phyloP scores from a whole-genome alignment of 2,797 vertebrate species.

The Orestias chungarensis region DNA sequence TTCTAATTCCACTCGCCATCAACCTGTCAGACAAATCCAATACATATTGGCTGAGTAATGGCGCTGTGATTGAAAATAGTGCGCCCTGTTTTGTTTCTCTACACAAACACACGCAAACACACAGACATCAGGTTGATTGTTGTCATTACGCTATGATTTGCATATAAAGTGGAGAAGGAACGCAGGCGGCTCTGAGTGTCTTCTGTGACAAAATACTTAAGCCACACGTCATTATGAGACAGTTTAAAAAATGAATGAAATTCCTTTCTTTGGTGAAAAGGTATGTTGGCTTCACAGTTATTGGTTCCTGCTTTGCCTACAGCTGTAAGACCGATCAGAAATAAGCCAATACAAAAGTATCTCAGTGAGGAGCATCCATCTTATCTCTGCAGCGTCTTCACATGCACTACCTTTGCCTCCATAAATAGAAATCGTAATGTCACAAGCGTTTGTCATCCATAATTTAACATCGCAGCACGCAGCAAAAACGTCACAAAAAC shows the following conservation, averaged over 20 bases:
- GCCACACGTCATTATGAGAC: constrained; percentile 41
- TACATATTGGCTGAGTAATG: constrained; percentile 28
- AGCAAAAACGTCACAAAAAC: not conserved
- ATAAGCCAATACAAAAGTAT: not conserved
- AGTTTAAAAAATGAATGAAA: constrained; percentile 43
- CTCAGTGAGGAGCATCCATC: constrained; percentile 8
- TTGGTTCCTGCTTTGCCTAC: constrained; percentile 6
- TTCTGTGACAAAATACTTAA: constrained; percentile 56
- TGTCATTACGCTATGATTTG: constrained; percentile 66
- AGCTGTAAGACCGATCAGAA: not conserved
- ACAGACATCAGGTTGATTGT: constrained; percentile 57
- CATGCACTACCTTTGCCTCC: constrained; percentile 15
- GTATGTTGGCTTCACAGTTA: constrained; percentile 7
- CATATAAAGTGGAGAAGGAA: constrained; percentile 74
- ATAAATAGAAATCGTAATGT: constrained; percentile 10
- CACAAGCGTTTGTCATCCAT: constrained; percentile 34
- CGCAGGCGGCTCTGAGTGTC: constrained; percentile 43
- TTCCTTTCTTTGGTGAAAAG: constrained; percentile 22
- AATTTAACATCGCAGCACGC: constrained; percentile 33
- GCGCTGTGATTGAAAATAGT: constrained; percentile 37
- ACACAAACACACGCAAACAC: constrained; percentile 7
- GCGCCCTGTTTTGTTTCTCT: constrained; percentile 35
- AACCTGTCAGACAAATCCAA: constrained; percentile 50
- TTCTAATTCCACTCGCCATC: constrained; percentile 38
- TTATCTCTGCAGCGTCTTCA: not conserved